Base-by-base conservation (phyloP, 2,888 invertebrate genomes). In the Graphium colonna region DNA sequence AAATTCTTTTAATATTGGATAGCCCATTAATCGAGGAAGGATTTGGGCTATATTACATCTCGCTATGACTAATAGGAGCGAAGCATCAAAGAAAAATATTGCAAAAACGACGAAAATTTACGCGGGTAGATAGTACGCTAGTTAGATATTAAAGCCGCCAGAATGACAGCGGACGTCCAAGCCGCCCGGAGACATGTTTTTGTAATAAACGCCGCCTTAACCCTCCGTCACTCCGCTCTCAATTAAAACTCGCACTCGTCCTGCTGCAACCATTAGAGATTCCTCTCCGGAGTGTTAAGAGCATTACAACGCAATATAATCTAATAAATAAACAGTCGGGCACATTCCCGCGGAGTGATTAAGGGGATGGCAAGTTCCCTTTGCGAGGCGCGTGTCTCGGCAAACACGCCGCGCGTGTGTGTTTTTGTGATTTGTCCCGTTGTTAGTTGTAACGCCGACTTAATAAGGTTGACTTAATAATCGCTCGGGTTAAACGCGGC, bases 281-380 rank as follows among this genome's bases (percentile, higher is more conserved):
- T 72, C 70, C 68, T 64, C 63, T 59, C 57, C 57, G 59, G 69
- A 72, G 73, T 75, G 75, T 72, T 65, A 65, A 65, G 64, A 61
- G 67, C 70, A 68, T 69, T 67, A 69, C 68, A 68, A 64, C 64
- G 61, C 63, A 58, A 62, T 65, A 61, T 70, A 70, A 73, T 72
- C 70, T 68, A 69, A 73, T 73, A 73, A 73, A 70, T 69, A 72
- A 73, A 72, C 71, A 67, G 67, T 47, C 58, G 64, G 64, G 60
- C 65, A 61, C 59, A 63, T 49, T 48, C 47, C 40, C 44, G 45
- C 39, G 48, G 38, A 48, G 43, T 53, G 48, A 49, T 53, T 44
- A 53, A 49, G 41, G 49, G 48, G 48, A 49, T 43, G 48, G 39
- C 43, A 21, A 5, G 44, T 36, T 40, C 13, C 49, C n/a, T n/a